Conservation (phyloP, 2,113 vertebrate genomes). For the Elephas maximus region DNA sequence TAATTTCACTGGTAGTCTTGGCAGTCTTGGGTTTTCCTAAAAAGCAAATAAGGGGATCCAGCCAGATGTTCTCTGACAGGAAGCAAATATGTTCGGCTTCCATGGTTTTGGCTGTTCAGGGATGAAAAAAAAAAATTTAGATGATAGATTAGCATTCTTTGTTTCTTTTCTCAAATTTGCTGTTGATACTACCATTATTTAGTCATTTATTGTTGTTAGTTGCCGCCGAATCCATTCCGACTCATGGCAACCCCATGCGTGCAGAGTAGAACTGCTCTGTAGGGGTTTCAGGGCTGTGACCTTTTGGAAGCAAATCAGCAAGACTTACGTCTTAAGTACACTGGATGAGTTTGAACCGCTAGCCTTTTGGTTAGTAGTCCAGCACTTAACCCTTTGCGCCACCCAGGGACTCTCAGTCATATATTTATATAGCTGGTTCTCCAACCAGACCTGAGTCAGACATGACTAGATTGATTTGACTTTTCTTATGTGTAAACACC, state of each 20-base stretch:
- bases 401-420: no score
- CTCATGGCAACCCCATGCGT: no score
- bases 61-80: conserved; percentile 39
- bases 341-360: no score
- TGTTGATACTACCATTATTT: not conserved
- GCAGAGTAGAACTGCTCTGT: no score
- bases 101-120: not conserved
- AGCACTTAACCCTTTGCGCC: no score
- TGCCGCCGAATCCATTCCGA: no score
- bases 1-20: conserved; percentile 63
- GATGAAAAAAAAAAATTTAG: not conserved
- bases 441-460: not conserved
- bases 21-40: conserved; percentile 53
- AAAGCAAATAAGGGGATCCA: conserved; percentile 31
- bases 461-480: not conserved
- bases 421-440: no score
- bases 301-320: no score
- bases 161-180: conserved; percentile 42
- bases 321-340: no score
- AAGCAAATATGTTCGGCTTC: not conserved
- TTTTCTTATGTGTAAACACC: not conserved
- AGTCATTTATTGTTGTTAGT: not conserved
- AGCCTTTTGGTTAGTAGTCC: no score
- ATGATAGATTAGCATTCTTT: conserved; percentile 5
- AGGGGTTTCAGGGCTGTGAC: no score